A percentile compares a stretch with the other conserved stretches of the same genome.
phyloP scores from a whole-genome alignment of 1,140 invertebrate species.

The Drosophila novamexicana region DNA sequence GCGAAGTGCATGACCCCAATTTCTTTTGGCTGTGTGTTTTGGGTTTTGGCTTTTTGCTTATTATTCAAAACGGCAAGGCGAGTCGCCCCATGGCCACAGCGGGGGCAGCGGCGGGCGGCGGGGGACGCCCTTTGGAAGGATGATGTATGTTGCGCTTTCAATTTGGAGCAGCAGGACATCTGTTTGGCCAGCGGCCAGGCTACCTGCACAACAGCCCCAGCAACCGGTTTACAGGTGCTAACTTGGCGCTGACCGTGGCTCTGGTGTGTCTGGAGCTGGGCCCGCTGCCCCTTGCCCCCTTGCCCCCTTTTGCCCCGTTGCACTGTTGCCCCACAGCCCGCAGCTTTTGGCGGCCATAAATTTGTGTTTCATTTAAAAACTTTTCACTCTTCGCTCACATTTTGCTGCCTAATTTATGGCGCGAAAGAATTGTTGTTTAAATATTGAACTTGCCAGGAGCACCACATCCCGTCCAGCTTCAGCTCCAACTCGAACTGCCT shows the following conservation, averaged over 20 bases:
- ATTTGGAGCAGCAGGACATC: slow-evolving; percentile 84
- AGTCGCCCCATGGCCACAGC: slow-evolving; percentile 45
- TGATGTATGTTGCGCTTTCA: slow-evolving; percentile 83
- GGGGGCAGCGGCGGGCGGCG: slow-evolving; percentile 2
- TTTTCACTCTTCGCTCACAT: slow-evolving; percentile 72
- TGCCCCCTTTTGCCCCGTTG: slow-evolving; percentile 33
- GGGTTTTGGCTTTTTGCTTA: slow-evolving; percentile 30
- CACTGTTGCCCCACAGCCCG: slow-evolving; percentile 71
- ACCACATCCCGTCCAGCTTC: not conserved
- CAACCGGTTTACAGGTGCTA: slow-evolving; percentile 78
- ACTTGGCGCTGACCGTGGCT: slow-evolving; percentile 45
- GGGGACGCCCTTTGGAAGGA: slow-evolving; percentile 53
- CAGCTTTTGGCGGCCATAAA: slow-evolving; percentile 77
- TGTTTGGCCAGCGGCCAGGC: slow-evolving; percentile 54
- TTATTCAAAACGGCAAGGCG: slow-evolving; percentile 51
- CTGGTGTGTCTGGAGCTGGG: not conserved
- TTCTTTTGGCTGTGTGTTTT: slow-evolving; percentile 55
- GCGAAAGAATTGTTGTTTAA: slow-evolving; percentile 71
- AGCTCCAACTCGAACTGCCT: not conserved
- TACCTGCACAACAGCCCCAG: slow-evolving; percentile 28
- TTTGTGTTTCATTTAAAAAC: slow-evolving; percentile 82
- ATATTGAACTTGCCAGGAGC: slow-evolving; percentile 56
- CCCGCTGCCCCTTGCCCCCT: not conserved
- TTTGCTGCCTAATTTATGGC: slow-evolving; percentile 71
- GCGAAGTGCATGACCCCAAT: slow-evolving; percentile 83